phyloP scores from a whole-genome alignment of 1,140 invertebrate species.

The Leptoteleia sp. region DNA sequence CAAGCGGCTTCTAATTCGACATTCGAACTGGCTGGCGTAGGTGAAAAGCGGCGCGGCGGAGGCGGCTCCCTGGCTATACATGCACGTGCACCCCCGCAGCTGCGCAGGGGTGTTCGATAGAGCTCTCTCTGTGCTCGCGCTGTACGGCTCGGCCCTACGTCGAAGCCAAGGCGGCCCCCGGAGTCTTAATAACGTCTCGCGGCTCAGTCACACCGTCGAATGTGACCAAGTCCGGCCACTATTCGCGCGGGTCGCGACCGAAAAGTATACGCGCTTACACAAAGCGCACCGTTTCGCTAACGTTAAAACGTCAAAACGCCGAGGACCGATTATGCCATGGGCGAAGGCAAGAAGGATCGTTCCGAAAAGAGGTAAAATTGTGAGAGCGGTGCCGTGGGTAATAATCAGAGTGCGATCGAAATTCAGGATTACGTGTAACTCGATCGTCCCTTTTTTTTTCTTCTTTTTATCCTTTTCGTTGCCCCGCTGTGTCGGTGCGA shows the following conservation, averaged over 20 bases:
- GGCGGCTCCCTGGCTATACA: conserved; percentile 20
- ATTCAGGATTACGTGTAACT: conserved; percentile 29
- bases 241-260: conserved; percentile 47
- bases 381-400: conserved; percentile 3
- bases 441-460: conserved; percentile 4
- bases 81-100: conserved; percentile 62
- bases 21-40: conserved; percentile 47
- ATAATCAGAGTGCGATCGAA: conserved; percentile 15
- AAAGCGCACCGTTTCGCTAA: conserved; percentile 17
- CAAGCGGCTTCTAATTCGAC: conserved; percentile 54
- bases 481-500: too few relatives aligned
- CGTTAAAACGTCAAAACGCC: conserved; percentile 60
- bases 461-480: too few relatives aligned
- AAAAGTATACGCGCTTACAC: conserved; percentile 4
- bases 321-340: conserved; percentile 76
- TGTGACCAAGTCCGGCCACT: conserved; percentile 55
- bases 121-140: conserved; percentile 37
- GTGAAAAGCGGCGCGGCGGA: conserved; percentile 38
- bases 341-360: conserved; percentile 74
- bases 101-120: conserved; percentile 64
- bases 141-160: conserved; percentile 20
- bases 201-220: conserved; percentile 71
- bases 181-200: conserved; percentile 73
- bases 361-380: conserved; percentile 76
- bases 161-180: conserved; percentile 31